Conservation (phyloP, 2,797 vertebrate species). For the Hydrocynus forskahlii region DNA sequence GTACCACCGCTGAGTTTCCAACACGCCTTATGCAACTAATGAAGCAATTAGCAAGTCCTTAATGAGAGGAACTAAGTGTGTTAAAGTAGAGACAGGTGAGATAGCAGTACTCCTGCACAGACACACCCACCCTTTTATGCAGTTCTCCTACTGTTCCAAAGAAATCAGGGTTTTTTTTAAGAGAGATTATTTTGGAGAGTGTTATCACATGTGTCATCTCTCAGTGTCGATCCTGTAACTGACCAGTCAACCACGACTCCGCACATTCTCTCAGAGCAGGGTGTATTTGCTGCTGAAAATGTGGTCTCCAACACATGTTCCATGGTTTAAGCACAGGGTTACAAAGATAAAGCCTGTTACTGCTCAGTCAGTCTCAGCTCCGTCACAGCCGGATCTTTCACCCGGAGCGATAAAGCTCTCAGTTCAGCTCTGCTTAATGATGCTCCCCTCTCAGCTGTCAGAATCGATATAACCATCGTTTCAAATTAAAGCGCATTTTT, state of each 20-base stretch:
- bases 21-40: not conserved
- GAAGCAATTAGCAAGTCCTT: not conserved
- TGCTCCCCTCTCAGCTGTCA: not conserved
- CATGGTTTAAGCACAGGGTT: not conserved
- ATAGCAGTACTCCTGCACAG: not conserved
- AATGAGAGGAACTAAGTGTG: not conserved
- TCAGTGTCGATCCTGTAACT: not conserved
- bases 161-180: no score
- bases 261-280: not conserved
- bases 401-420: slow-evolving; percentile 10
- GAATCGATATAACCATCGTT: slow-evolving; percentile 33
- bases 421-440: not conserved
- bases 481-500: slow-evolving; percentile 14
- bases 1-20: not conserved
- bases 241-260: not conserved
- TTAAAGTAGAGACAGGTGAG: not conserved
- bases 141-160: no score
- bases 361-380: slow-evolving; percentile 14
- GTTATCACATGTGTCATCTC: not conserved
- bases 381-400: slow-evolving; percentile 9
- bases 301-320: slow-evolving; percentile 1
- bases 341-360: slow-evolving; percentile 4
- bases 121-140: no score
- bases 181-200: not conserved
- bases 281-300: not conserved